Evolutionary conservation across 2,888 invertebrate species (phyloP).

Genomic region (Campopleginae sp.): DNA sequence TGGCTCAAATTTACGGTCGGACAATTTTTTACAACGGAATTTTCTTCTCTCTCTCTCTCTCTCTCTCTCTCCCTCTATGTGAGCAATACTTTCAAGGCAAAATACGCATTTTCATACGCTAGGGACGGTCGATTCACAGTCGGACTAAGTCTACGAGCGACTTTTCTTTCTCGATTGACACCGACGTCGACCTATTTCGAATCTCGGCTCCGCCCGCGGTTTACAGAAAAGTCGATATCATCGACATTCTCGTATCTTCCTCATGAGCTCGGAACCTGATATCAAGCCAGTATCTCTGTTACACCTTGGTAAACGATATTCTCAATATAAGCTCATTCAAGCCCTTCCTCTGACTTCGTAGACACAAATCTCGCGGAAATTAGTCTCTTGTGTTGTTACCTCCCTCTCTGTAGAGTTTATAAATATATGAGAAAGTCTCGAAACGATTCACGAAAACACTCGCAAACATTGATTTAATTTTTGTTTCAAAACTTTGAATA

Average conservation of each 20-base stretch:
- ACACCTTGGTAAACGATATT: conserved; percentile 45
- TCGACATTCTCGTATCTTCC: conserved; percentile 48
- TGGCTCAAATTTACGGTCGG: background rate
- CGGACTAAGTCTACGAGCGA: background rate
- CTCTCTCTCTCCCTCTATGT: background rate
- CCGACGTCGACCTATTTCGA: conserved; percentile 62
- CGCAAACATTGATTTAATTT: background rate
- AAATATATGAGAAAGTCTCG: background rate
- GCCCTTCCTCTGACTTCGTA: background rate
- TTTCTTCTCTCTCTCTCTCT: background rate
- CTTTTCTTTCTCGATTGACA: conserved; percentile 35
- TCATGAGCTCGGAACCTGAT: conserved; percentile 45
- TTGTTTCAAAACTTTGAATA: background rate
- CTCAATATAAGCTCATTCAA: conserved; percentile 18
- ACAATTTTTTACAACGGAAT: conserved; percentile 8
- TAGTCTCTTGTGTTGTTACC: background rate
- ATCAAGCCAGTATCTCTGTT: conserved; percentile 37
- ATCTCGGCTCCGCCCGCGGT: conserved; percentile 31
- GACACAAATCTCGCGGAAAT: background rate
- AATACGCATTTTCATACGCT: background rate
- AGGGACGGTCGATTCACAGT: conserved; percentile 6
- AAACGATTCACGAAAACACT: background rate
- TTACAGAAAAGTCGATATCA: conserved; percentile 62
- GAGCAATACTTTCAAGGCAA: background rate
- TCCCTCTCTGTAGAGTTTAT: background rate